phyloP scores from a whole-genome alignment of 1,140 invertebrate genomes.

The Diuraphis noxia region DNA sequence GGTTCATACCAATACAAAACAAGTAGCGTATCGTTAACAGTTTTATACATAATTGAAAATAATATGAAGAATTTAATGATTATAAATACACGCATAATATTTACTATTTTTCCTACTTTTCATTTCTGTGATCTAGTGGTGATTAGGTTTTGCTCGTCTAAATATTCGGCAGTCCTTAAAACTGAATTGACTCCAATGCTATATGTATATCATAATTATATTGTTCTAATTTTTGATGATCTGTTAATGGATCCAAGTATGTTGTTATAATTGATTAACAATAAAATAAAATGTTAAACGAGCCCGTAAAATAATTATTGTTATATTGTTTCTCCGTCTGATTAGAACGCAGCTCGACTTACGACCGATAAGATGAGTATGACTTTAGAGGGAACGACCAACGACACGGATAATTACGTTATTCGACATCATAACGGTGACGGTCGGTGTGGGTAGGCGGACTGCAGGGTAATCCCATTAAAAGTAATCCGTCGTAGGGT shows the following conservation, averaged over 20 bases:
- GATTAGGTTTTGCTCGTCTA: background rate
- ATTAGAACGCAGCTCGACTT: background rate
- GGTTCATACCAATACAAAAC: too few species aligned
- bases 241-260: background rate
- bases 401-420: conserved; percentile 21
- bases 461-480: conserved; percentile 19
- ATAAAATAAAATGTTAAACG: background rate
- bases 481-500: background rate
- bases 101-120: too few species aligned
- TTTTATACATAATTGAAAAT: too few species aligned
- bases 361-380: background rate
- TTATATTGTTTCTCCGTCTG: background rate
- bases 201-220: background rate
- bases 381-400: conserved; percentile 14
- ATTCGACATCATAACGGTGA: conserved; percentile 5
- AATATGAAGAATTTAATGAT: too few species aligned
- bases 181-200: background rate
- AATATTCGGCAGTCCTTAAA: background rate
- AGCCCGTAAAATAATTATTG: background rate
- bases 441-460: too few species aligned
- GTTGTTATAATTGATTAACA: background rate
- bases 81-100: too few species aligned
- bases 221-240: background rate
- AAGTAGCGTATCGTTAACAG: too few species aligned
- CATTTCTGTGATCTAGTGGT: background rate